These are phyloP conservation scores for Cepaea hortensis DNA, from an alignment of 2,888 invertebrate genomes.

Conservation along the genomic window DNA sequence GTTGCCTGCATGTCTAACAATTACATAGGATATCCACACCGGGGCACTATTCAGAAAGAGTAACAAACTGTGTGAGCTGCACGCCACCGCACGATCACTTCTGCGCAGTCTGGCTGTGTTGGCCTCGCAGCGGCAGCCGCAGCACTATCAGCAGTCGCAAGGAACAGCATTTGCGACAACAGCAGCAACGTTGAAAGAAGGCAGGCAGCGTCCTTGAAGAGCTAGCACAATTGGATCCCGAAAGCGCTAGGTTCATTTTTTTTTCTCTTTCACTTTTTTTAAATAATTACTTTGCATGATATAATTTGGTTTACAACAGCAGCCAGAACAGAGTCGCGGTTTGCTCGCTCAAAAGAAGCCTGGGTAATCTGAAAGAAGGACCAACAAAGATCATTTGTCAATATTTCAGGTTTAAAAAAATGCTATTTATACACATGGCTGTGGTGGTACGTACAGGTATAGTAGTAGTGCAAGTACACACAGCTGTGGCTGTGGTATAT, in stretches of 20 bases:
- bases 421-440: not conserved
- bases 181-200: conserved; percentile 28
- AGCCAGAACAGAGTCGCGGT: not conserved
- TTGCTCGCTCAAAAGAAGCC: conserved; percentile 50
- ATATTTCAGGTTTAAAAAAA: not conserved
- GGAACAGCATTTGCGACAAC: conserved; percentile 10
- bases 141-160: conserved; percentile 39
- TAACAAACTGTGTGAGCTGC: not conserved
- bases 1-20: no score
- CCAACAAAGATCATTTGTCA: conserved; percentile 42
- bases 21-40: no score
- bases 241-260: not conserved
- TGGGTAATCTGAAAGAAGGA: conserved; percentile 53
- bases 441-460: not conserved
- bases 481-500: not conserved
- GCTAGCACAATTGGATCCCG: not conserved
- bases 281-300: not conserved
- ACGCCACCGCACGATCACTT: conserved; percentile 3
- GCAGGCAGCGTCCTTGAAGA: conserved; percentile 27
- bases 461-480: not conserved
- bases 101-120: conserved; percentile 19
- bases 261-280: not conserved
- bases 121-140: conserved; percentile 21
- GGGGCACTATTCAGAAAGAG: no score
- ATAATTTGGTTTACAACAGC: not conserved